Base-by-base conservation (phyloP, 2,113 vertebrate genomes). In the Rhinopomastus cyanomelas region DNA sequence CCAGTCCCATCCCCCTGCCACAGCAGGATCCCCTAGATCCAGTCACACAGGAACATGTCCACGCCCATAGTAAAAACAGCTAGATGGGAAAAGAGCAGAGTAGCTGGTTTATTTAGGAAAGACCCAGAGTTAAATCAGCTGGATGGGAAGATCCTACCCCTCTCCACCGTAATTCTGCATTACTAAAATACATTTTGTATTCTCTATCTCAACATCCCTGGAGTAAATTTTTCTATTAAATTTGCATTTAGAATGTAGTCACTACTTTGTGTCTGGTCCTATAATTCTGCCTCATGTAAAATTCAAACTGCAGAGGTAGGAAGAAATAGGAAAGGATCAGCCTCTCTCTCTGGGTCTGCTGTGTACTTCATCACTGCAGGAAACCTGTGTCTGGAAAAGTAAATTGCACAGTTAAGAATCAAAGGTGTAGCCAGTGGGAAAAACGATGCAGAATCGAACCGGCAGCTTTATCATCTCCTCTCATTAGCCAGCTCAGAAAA, bases 261-360 rank as follows among this genome's bases (percentile, higher is more conserved):
- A 34, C 48, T 76, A 51, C 52, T 88, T 92, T 85, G 19, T 65
- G 55, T 73, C 84, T 88, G n/a, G 48, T 77, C 37, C 71, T 85
- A 26, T 78, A 59, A 21, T 91, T 76, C 72, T 78, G 53, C 37
- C 49, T 88, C 78, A 87, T 82, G 64, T 80, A 91, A 95, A 95
- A 88, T 84, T 94, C 74, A 93, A 75, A 68, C 42, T 29, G 55
- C 86, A 89, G 72, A 65, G 59, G 68, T 77, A 60, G 16, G 19
- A 29, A 81, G 42, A 90, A 88, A 69, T 26, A 69, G 52, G 64
- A 69, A 76, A 71, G 51, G 21, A 93, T 66, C 51, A 84, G 5
- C 17, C 25, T 42, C 39, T 87, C 55, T 73, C 51, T 90, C 59
- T 90, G 81, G 39, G n/a, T 84, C 62, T 86, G 8, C 67, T 62